Percentiles rank a stretch among this genome's conserved stretches.
Conservation (phyloP, 2,113 vertebrate species). For the Rostratula benghalensis region DNA sequence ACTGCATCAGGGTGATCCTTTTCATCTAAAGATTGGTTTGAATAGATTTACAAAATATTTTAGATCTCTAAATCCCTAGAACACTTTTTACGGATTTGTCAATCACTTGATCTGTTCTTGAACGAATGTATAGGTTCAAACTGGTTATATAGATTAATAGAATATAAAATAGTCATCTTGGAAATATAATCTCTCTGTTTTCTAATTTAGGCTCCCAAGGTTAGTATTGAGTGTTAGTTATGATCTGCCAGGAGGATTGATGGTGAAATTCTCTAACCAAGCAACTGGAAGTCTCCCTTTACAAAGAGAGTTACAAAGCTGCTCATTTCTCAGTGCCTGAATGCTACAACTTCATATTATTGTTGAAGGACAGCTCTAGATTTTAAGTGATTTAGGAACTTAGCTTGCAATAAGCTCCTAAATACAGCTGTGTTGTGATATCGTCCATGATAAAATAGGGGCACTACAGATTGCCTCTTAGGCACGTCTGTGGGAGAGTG, state of each 20-base stretch:
- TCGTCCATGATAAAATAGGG: neutral
- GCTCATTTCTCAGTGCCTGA: neutral
- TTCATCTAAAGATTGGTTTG: neutral
- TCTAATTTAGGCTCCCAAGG: neutral
- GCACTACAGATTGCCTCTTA: neutral
- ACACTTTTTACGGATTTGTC: neutral
- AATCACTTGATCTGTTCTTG: neutral
- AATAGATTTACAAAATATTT: neutral
- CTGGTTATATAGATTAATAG: neutral
- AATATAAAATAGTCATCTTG: neutral
- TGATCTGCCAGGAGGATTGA: neutral
- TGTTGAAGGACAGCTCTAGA: neutral
- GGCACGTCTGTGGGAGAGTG: neutral
- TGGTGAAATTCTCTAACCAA: neutral
- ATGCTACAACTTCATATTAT: neutral
- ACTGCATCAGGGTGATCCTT: neutral
- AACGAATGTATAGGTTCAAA: neutral
- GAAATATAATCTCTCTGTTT: neutral
- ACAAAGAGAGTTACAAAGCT: neutral
- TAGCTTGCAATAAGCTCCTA: neutral
- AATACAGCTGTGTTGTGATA: neutral
- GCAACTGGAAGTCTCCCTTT: neutral
- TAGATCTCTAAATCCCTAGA: neutral
- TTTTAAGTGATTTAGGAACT: neutral
- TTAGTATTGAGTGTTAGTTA: neutral